Evolutionary conservation across 2,113 vertebrate species (phyloP).

Genomic region (Clarias magur): DNA sequence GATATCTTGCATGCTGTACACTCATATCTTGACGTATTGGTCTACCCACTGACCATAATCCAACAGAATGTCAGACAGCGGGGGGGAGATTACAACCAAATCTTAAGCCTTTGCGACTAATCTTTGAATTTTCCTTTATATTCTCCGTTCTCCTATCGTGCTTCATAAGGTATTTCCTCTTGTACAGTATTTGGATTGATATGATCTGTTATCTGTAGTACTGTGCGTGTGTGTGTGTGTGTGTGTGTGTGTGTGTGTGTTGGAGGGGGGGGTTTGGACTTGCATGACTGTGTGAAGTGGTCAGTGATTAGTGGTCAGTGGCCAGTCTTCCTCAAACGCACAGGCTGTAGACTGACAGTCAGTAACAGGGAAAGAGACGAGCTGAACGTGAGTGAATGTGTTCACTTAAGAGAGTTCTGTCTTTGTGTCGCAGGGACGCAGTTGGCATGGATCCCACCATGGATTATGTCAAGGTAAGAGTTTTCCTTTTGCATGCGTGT

Average conservation of each 20-base stretch:
- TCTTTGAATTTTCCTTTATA: neutral
- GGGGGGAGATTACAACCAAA: neutral
- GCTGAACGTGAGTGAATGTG: slow-evolving; percentile 33
- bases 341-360: slow-evolving; percentile 17
- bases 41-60: slow-evolving; percentile 1
- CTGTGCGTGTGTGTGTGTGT: slow-evolving; percentile 22
- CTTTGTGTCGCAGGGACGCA: slow-evolving; percentile 72
- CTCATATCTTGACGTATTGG: neutral
- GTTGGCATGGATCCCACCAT: slow-evolving; percentile 71
- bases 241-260: slow-evolving; percentile 11
- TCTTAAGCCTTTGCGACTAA: neutral
- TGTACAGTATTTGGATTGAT: slow-evolving; percentile 28
- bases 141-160: neutral
- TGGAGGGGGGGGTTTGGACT: slow-evolving; percentile 29
- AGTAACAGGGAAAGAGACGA: neutral
- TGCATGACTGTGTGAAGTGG: slow-evolving; percentile 48
- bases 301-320: slow-evolving; percentile 21
- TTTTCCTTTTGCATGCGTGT: neutral
- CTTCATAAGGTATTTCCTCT: slow-evolving; percentile 33
- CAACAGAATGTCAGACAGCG: neutral
- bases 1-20: neutral
- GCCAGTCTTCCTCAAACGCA: slow-evolving; percentile 20
- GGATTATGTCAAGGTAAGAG: slow-evolving; percentile 87
- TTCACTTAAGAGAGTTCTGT: slow-evolving; percentile 55
- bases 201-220: slow-evolving; percentile 32